Evolutionary conservation across 2,888 invertebrate species (phyloP), one percentile per base, ranked within the genome.

Genomic region (Hydriomena furcata): DNA sequence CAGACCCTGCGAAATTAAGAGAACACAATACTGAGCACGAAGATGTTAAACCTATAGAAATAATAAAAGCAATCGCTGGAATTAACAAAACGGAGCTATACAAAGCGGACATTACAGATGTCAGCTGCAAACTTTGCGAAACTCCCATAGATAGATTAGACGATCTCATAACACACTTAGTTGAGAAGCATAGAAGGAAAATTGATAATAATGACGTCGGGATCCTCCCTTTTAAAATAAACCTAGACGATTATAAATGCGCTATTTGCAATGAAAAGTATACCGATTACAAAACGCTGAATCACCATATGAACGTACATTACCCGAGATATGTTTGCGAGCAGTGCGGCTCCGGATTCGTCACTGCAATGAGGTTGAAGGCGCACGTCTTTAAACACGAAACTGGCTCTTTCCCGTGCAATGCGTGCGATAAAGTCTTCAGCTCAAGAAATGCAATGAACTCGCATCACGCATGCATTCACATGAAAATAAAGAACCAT

Each of bases 351-450:
- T 42, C 61, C 2, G 55, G 55, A 4, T 66, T 61, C 7, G 50
- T 31, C n/a, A 23, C 31, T 0, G 84, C 84, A 0, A 81, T 82
- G 20, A 67, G 90, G 1, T 58, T 90, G 4, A 71, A 84, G 8
- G 77, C 79, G 0, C 90, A 90, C 11, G 68, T 74, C 0, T 81
- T 79, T 32, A 80, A 84, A 0, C 90, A 90, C 42, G 82, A 81
- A 42, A 83, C 77, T 0, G 89, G 86, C 0, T 72, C 79, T 0
- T 75, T 79, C 21, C 65, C 79, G n/a, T 92, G 92, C 51, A 87
- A 89, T 0, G 77, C 67, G 6, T 92, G 92, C 44, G 79, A 84
- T 6, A 92, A 92, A 65, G 73, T 89, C 0, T 92, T 91, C 41
- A 78, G 85, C 0, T 91, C 91, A 0, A 80, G 79, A 21, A 86